These are phyloP conservation scores for Gymnobelideus leadbeateri DNA, from an alignment of 2,113 vertebrate species.

Conservation along the genomic window DNA sequence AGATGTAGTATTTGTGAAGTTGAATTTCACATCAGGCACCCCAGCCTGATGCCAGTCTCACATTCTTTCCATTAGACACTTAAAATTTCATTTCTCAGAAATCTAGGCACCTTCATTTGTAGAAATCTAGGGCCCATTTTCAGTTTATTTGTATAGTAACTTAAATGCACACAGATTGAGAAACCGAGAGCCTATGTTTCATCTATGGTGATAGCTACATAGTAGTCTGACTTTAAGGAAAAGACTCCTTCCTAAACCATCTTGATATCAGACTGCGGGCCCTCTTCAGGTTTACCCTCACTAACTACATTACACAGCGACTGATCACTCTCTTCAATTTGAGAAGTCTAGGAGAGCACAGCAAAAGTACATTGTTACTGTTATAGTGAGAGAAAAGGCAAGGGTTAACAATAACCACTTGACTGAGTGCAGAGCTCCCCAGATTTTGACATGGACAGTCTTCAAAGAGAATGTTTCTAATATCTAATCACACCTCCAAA, in stretches of 20 bases:
- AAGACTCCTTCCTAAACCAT: slow-evolving; percentile 59
- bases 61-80: slow-evolving; percentile 11
- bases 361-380: background rate
- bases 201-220: slow-evolving; percentile 44
- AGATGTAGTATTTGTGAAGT: slow-evolving; percentile 10
- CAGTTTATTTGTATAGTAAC: slow-evolving; percentile 51
- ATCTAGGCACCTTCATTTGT: slow-evolving; percentile 23
- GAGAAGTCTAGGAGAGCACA: background rate
- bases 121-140: slow-evolving; percentile 28
- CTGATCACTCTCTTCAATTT: slow-evolving; percentile 54
- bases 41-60: background rate
- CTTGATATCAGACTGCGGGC: slow-evolving; percentile 49
- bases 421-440: background rate
- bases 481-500: background rate
- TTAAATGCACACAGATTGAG: slow-evolving; percentile 41
- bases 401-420: background rate
- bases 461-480: background rate
- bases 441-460: background rate
- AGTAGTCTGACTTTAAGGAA: slow-evolving; percentile 57
- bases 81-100: slow-evolving; percentile 30
- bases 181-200: slow-evolving; percentile 42
- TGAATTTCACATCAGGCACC: background rate
- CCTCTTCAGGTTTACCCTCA: slow-evolving; percentile 25
- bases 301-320: slow-evolving; percentile 67
- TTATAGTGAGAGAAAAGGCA: background rate